Conservation (phyloP, 2,888 invertebrate genomes). For the Orthosia gracilis region DNA sequence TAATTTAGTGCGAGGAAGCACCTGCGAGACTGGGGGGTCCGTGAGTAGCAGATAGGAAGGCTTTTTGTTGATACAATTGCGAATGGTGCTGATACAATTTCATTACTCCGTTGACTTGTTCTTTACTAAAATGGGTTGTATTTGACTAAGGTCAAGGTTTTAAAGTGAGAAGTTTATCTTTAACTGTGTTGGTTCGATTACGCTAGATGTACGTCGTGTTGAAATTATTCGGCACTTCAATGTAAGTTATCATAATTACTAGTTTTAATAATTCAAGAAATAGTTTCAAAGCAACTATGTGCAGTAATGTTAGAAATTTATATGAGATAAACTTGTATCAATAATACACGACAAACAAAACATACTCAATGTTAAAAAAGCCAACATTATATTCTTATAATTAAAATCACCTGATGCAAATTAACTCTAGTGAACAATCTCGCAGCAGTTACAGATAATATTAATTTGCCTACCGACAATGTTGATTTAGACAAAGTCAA, state of each 20-base stretch:
- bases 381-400: background rate
- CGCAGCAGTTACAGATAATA: slow-evolving; percentile 3
- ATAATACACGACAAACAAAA: background rate
- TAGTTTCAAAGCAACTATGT: background rate
- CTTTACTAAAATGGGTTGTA: slow-evolving; percentile 6
- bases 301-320: background rate
- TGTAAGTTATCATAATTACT: background rate
- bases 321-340: no score
- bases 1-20: slow-evolving; percentile 65
- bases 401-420: background rate
- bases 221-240: background rate
- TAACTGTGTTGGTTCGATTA: background rate
- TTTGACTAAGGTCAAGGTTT: slow-evolving; percentile 13
- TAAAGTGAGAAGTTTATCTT: background rate
- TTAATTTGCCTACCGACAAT: slow-evolving; percentile 15
- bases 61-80: slow-evolving; percentile 74
- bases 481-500: slow-evolving; percentile 15
- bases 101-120: slow-evolving; percentile 26
- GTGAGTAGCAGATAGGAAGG: slow-evolving; percentile 51
- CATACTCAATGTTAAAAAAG: background rate
- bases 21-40: slow-evolving; percentile 74
- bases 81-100: slow-evolving; percentile 39
- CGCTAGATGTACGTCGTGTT: background rate
- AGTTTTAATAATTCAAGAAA: no score
- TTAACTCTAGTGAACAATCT: slow-evolving; percentile 1